phyloP scores from a whole-genome alignment of 2,888 invertebrate genomes.

The Phaedon cochleariae region DNA sequence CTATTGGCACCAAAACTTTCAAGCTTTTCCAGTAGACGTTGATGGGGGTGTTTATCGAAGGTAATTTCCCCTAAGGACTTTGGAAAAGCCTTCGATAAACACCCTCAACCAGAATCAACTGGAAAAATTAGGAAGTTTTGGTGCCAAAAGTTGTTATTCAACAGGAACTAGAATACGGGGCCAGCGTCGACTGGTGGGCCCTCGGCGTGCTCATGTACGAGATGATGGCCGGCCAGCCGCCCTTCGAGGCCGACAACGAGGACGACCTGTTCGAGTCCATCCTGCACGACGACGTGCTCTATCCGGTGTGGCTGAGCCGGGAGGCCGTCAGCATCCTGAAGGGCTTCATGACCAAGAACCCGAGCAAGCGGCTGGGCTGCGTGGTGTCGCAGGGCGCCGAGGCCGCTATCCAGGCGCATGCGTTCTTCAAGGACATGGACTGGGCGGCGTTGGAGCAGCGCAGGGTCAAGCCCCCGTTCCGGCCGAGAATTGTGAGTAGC shows the following conservation, averaged over 20 bases:
- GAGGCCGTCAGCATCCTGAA: constrained; percentile 92
- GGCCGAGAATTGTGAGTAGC: constrained; percentile 91
- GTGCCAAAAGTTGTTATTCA: no score
- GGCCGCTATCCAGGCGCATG: constrained; percentile 88
- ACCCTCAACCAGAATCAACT: no score
- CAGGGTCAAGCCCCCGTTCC: constrained; percentile 95
- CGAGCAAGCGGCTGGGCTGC: constrained; percentile 93
- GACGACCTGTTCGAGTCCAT: constrained; percentile 99
- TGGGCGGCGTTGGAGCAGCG: constrained; percentile 94
- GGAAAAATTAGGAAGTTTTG: no score
- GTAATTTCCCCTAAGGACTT: no score
- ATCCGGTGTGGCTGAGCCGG: constrained; percentile 95
- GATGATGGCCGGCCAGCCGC: constrained; percentile 99
- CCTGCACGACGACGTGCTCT: constrained; percentile 96
- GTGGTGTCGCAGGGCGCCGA: constrained; percentile 76
- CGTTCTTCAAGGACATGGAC: constrained; percentile 94
- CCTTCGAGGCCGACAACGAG: constrained; percentile 99
- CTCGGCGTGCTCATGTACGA: constrained; percentile 98
- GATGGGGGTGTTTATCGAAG: no score
- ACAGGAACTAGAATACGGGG: constrained; percentile 74
- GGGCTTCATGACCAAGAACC: constrained; percentile 97
- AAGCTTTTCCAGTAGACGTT: no score
- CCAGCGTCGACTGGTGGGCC: constrained; percentile 96
- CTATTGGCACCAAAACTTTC: no score
- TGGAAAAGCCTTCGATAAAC: no score